phyloP scores from a whole-genome alignment of 2,888 invertebrate genomes.

The Trichogramma dendrolimi region DNA sequence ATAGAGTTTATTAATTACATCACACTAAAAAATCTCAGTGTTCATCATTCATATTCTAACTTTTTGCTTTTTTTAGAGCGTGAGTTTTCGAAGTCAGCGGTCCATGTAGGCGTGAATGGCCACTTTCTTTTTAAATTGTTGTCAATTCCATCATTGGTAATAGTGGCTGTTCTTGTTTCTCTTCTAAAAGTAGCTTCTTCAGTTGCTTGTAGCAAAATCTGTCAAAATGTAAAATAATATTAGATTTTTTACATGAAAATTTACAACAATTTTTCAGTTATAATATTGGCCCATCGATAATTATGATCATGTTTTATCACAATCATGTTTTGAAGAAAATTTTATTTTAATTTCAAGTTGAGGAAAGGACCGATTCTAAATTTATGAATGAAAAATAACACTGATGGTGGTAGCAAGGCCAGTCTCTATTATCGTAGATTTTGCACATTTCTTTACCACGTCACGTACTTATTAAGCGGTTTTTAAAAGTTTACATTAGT shows the following conservation, averaged over 20 bases:
- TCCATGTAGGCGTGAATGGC: conserved; percentile 46
- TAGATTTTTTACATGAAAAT: neutral
- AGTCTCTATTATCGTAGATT: too few relatives aligned
- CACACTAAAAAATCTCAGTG: neutral
- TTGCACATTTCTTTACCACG: too few relatives aligned
- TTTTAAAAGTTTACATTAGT: too few relatives aligned
- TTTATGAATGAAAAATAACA: too few relatives aligned
- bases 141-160: conserved; percentile 43
- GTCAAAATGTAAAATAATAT: conserved; percentile 18
- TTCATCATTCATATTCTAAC: conserved; percentile 45
- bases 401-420: too few relatives aligned
- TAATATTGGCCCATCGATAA: too few relatives aligned
- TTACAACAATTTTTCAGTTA: neutral
- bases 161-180: conserved; percentile 49
- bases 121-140: conserved; percentile 44
- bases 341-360: too few relatives aligned
- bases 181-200: conserved; percentile 46
- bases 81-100: conserved; percentile 45
- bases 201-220: conserved; percentile 48
- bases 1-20: too few relatives aligned
- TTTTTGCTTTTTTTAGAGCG: conserved; percentile 48
- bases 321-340: too few relatives aligned
- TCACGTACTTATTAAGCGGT: too few relatives aligned
- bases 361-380: too few relatives aligned
- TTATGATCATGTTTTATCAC: too few relatives aligned